Percentiles rank a stretch among this genome's conserved stretches.
Conservation (phyloP, 2,888 invertebrate genomes). For the Drosophila eohydei region DNA sequence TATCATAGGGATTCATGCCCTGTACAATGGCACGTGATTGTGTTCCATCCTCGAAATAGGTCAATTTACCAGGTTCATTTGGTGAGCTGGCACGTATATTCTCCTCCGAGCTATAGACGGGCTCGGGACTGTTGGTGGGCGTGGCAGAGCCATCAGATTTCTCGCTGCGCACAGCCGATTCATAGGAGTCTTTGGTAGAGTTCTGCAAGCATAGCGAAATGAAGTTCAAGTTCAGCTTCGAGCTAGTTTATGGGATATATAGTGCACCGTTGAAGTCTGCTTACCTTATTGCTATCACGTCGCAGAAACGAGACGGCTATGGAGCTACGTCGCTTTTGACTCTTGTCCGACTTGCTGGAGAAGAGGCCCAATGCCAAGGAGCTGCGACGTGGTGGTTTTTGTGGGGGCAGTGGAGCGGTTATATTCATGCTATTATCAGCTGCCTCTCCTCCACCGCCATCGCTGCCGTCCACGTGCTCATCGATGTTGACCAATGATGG, state of each 20-base stretch:
- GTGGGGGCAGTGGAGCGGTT: slow-evolving; percentile 75
- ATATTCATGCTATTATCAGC: slow-evolving; percentile 45
- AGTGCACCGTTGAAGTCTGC: slow-evolving; percentile 12
- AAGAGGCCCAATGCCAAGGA: slow-evolving; percentile 83
- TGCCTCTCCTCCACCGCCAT: slow-evolving; percentile 61
- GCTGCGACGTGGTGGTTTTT: slow-evolving; percentile 84
- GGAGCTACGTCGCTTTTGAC: slow-evolving; percentile 84
- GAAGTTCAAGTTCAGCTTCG: neutral
- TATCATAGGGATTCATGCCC: slow-evolving; percentile 70
- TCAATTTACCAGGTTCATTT: slow-evolving; percentile 79
- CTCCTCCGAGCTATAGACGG: slow-evolving; percentile 80
- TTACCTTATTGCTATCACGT: slow-evolving; percentile 83
- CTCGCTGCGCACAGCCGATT: slow-evolving; percentile 84
- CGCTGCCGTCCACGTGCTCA: slow-evolving; percentile 79
- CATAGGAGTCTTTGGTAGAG: slow-evolving; percentile 83
- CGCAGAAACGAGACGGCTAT: slow-evolving; percentile 84
- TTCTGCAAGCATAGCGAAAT: slow-evolving; percentile 54
- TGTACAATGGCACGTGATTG: slow-evolving; percentile 71
- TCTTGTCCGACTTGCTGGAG: slow-evolving; percentile 81
- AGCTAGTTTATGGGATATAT: neutral
- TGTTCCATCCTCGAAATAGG: slow-evolving; percentile 82
- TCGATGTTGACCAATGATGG: slow-evolving; percentile 85
- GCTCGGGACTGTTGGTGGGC: slow-evolving; percentile 77
- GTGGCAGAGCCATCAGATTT: slow-evolving; percentile 83
- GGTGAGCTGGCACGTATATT: slow-evolving; percentile 82